phyloP scores from a whole-genome alignment of 2,797 vertebrate genomes.

The Sebastes cheni region DNA sequence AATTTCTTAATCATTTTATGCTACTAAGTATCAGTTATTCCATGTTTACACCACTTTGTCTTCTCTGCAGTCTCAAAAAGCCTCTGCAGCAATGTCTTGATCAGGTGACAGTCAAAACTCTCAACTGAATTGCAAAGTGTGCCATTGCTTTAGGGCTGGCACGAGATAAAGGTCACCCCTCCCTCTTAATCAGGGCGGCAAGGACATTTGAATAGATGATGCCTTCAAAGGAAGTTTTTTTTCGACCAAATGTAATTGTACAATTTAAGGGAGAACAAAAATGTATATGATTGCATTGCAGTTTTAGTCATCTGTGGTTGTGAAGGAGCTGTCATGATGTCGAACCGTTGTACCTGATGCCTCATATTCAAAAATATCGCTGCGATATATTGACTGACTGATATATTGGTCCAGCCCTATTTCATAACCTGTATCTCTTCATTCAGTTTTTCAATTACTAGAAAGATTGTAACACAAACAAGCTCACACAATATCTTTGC shows the following conservation, averaged over 20 bases:
- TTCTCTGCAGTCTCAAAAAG: neutral
- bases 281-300: neutral
- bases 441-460: neutral
- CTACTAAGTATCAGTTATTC: neutral
- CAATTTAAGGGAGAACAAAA: neutral
- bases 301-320: neutral
- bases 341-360: neutral
- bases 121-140: slow-evolving; percentile 28
- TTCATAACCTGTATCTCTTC: neutral
- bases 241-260: neutral
- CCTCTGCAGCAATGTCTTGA: neutral
- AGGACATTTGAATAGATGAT: neutral
- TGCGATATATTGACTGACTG: neutral
- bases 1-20: neutral
- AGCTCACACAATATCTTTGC: neutral
- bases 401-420: neutral
- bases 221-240: neutral
- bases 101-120: slow-evolving; percentile 17
- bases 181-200: neutral
- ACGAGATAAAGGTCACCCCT: neutral
- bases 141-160: neutral
- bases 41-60: neutral
- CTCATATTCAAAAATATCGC: neutral
- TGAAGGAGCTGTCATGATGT: neutral
- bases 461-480: neutral